Evolutionary conservation across 2,797 vertebrate species (phyloP).

Genomic region (Clamator glandarius): DNA sequence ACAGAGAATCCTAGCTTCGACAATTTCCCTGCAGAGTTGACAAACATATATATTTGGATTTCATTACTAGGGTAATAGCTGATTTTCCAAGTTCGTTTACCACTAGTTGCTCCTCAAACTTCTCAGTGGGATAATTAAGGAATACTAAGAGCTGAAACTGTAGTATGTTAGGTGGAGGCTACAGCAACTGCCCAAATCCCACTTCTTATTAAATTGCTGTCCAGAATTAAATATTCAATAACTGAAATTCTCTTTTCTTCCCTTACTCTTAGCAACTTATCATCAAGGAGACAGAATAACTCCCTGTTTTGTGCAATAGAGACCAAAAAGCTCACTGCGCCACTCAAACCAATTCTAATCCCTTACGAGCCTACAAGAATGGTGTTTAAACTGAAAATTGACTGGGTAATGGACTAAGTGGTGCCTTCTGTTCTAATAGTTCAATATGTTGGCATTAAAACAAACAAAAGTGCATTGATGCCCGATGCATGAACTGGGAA

Average conservation of each 20-base stretch:
- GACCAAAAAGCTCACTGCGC: conserved; percentile 39
- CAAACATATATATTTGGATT: conserved; percentile 87
- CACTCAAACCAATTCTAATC: conserved; percentile 70
- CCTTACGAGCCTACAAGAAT: conserved; percentile 58
- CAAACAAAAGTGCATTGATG: conserved; percentile 37
- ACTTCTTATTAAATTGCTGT: conserved; percentile 82
- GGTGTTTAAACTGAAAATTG: conserved; percentile 76
- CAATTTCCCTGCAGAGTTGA: conserved; percentile 81
- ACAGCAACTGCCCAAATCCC: conserved; percentile 81
- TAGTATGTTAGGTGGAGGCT: conserved; percentile 76
- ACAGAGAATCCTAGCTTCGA: conserved; percentile 76
- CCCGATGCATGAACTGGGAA: background rate
- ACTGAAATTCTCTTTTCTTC: conserved; percentile 79
- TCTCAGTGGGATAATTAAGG: conserved; percentile 85
- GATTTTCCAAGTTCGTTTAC: conserved; percentile 85
- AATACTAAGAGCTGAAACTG: conserved; percentile 82
- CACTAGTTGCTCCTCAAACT: conserved; percentile 82
- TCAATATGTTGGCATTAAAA: conserved; percentile 58
- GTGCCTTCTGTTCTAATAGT: conserved; percentile 62
- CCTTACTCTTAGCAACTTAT: conserved; percentile 69
- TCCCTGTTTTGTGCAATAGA: conserved; percentile 68
- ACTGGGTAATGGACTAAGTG: conserved; percentile 72
- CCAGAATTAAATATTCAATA: conserved; percentile 84
- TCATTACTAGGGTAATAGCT: conserved; percentile 82
- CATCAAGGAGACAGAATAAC: conserved; percentile 70